Base-by-base conservation (phyloP, 2,888 invertebrate species). In the Listrodromus nycthemerus region DNA sequence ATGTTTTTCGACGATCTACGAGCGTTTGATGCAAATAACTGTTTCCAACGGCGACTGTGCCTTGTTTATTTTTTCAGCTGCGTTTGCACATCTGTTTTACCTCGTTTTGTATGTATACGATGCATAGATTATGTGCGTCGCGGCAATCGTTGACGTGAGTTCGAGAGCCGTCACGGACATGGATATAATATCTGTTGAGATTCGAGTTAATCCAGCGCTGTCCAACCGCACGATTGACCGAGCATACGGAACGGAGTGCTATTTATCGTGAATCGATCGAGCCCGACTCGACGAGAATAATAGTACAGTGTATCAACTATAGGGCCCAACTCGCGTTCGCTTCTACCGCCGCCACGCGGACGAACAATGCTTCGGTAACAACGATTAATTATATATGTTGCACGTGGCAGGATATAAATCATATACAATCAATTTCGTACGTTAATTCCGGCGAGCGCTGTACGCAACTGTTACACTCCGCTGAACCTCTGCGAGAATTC, bases 301-400 rank as follows among this genome's bases (percentile, higher is more conserved):
- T 13, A 16, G 45, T 61, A 73, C 45, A 73, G 73, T 73, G 45
- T 61, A 61, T 61, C 61, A 13, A 61, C 61, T 73, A 65, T 71
- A 61, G 69, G 13, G 41, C 63, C n/a, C 67, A 41, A 33, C 65
- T 21, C 65, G 70, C 24, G 19, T 79, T 71, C 21, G 73, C 48
- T 37, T 19, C 45, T 65, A 52, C 63, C 55, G 65, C 55, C 55
- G 45, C 80, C 65, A 37, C 50, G 41, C 78, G 27, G 87, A 87
- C 87, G 87, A 89, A 90, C 89, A 91, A 90, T 90, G 88, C 89
- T 86, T 88, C 87, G 87, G 89, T 88, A 88, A 86, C 89, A 87
- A 87, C 88, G 90, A 92, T 92, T 92, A 91, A 92, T 92, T 92
- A 89, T 85, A 85, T 90, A 91, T 89, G 89, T 90, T 91, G 91